Evolutionary conservation across 2,797 vertebrate species (phyloP), one percentile per base, ranked within the genome.

Genomic region (Esox masquinongy): DNA sequence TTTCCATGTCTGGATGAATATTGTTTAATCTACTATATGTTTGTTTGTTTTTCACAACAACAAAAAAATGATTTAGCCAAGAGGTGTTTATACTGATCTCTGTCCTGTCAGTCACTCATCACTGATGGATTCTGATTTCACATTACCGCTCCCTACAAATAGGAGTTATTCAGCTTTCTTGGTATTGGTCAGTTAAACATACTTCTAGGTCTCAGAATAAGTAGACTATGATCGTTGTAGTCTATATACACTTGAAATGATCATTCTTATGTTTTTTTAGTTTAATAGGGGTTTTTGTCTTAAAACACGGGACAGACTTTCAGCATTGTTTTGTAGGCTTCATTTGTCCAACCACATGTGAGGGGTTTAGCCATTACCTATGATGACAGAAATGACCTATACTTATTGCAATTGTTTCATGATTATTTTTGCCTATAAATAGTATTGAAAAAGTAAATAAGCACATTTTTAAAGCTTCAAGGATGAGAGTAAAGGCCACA

Each of bases 211-310:
- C 29, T 31, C 29, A 31, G 5, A 8, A 7, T n/a, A 2, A 7
- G 50, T 53, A 53, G 50, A 19, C 17, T 53, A 53, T n/a, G 16
- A 53, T 53, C 5, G 19, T 53, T 53, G 17, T n/a, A 53, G 75
- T 80, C 67, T 77, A 36, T 81, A 81, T 76, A 80, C 80, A 87
- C 80, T 85, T 80, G 74, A 90, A 79, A 75, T 82, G 80, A 82
- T 86, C 84, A 86, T 31, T 31, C 29, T 80, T 91, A 82, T 85
- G 59, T 79, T 43, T 16, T 34, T 81, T 17, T 73, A 59, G 73
- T 81, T 82, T 79, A 80, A 81, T 73, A 72, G 63, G 72, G 77
- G 77, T 83, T 69, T 80, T 75, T 77, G 64, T 61, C 22, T 86
- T 90, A 76, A 85, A 8, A 80, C 36, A 76, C 12, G 34, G 77